These are phyloP conservation scores for Phaethornis superciliosus DNA, from an alignment of 2,113 vertebrate genomes.

Conservation along the genomic window DNA sequence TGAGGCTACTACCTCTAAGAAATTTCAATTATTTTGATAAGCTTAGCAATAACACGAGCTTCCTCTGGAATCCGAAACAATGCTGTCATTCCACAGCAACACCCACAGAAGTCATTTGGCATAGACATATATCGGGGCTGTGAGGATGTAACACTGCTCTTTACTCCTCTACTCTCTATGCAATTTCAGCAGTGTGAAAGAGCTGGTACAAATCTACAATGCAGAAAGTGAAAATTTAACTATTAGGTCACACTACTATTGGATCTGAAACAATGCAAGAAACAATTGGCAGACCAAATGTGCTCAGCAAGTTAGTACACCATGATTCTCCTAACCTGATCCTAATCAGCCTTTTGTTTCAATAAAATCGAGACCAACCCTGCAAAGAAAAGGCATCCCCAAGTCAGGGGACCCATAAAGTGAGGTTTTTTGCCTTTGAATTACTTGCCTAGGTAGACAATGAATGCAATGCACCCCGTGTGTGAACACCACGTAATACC, in stretches of 20 bases:
- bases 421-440: neutral
- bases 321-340: neutral
- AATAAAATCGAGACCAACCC: neutral
- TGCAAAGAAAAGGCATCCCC: neutral
- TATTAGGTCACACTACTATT: neutral
- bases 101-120: neutral
- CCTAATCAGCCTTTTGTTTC: neutral
- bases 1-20: constrained; percentile 15
- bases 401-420: neutral
- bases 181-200: neutral
- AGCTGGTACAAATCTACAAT: neutral
- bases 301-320: neutral
- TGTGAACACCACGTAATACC: neutral
- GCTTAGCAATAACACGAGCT: neutral
- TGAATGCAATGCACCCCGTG: neutral
- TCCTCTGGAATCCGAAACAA: constrained; percentile 9
- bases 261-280: neutral
- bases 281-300: neutral
- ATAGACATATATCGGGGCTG: neutral
- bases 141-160: neutral
- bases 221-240: neutral
- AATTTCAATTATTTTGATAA: neutral
- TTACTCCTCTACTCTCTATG: neutral
- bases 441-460: constrained; percentile 22
- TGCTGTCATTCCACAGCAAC: neutral